Conservation (phyloP, 2,797 vertebrate species). For the Schizothorax lantsangensis region DNA sequence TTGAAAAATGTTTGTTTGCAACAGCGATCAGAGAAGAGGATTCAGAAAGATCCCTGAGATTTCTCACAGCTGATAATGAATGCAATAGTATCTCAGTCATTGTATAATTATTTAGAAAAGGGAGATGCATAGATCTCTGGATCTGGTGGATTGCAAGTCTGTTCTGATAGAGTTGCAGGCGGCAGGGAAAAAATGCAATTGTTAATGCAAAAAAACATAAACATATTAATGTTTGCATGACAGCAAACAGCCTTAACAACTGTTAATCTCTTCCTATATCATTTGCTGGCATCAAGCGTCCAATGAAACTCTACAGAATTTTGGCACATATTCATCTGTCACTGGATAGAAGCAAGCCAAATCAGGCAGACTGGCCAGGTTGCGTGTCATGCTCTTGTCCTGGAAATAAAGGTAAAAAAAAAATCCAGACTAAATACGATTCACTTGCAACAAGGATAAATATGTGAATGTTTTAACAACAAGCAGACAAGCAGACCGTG, state of each 20-base stretch:
- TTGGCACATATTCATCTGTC: not conserved
- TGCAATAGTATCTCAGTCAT: conserved; percentile 40
- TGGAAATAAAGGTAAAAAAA: not conserved
- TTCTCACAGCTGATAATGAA: conserved; percentile 47
- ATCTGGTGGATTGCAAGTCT: conserved; percentile 40
- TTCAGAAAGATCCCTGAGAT: conserved; percentile 41
- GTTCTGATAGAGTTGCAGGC: not conserved
- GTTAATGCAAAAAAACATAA: not conserved
- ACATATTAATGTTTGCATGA: not conserved
- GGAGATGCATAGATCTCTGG: conserved; percentile 49
- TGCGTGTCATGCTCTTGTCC: not conserved
- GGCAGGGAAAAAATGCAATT: not conserved
- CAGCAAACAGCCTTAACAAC: not conserved
- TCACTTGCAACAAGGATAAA: not conserved
- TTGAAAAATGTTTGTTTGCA: not conserved
- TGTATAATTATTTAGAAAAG: conserved; percentile 47
- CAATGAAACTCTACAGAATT: not conserved
- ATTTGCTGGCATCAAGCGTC: not conserved
- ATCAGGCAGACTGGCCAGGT: not conserved
- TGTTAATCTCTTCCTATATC: not conserved
- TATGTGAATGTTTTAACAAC: not conserved
- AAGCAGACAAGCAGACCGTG: not conserved
- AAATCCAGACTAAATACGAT: not conserved
- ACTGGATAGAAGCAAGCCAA: not conserved
- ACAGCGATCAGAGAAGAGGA: not conserved